Evolutionary conservation across 2,888 invertebrate species (phyloP), one percentile per base, ranked within the genome.

Genomic region (Leptura quadrifasciata): DNA sequence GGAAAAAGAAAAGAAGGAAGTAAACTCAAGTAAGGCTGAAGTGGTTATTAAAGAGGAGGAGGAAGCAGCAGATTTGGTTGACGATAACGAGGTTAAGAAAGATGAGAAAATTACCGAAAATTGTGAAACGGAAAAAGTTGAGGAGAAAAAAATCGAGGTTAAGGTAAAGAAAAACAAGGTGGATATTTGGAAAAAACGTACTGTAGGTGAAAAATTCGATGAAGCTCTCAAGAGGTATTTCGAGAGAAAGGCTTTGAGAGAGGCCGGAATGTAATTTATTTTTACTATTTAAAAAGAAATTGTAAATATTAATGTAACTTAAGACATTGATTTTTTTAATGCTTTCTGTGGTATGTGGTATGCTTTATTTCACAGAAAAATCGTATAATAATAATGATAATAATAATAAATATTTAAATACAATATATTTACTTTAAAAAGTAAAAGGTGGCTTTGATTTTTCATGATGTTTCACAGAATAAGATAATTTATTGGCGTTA

Each of bases 131-230:
- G 70, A 79, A 58, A 67, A 76, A 61, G 77, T 83, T 55, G 79
- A 84, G 4, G 80, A 82, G 75, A 47, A 65, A 24, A 67, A 63
- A 18, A 73, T 78, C 39, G 84, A 85, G 80, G 80, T 77, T 24
- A 78, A 80, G 20, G 77, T 80, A 12, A 83, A 84, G 64, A 85
- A 83, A 77, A 90, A 90, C 10, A 94, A 94, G 90, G 89, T 92
- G 76, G 93, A 94, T 85, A 94, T 96, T 84, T 96, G 96, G 95
- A 93, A 94, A 84, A 97, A 97, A 86, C 91, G 96, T 82, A 97
- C 96, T 31, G 93, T 96, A 17, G 97, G 95, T 8, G 92, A 91
- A 67, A 91, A 93, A 2, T 95, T 94, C 88, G 94, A 95, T 75
- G 94, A 92, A 74, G 96, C 97, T 17, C 88, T 95, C 35, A 91